phyloP scores from a whole-genome alignment of 2,888 invertebrate genomes.

The Cheiracanthium punctorium region DNA sequence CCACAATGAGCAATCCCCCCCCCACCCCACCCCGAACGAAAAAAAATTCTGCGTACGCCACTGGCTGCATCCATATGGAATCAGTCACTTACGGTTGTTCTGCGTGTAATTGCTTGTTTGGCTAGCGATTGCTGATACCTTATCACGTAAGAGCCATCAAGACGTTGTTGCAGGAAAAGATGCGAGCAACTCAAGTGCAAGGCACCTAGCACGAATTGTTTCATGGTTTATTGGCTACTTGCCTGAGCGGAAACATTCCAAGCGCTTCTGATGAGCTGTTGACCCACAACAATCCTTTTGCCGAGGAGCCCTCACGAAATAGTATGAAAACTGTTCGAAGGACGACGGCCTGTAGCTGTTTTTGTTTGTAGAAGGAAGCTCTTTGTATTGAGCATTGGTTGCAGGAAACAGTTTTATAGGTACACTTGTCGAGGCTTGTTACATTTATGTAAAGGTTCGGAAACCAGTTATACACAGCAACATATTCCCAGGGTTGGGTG shows the following conservation, averaged over 20 bases:
- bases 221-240: conserved; percentile 39
- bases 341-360: conserved; percentile 20
- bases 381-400: conserved; percentile 16
- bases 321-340: conserved; percentile 32
- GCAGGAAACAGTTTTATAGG: conserved; percentile 17
- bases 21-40: too few species aligned
- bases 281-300: conserved; percentile 50
- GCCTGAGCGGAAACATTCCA: conserved; percentile 59
- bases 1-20: too few species aligned
- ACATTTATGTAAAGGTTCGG: not conserved
- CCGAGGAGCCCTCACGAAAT: conserved; percentile 15
- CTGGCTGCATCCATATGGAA: not conserved
- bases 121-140: not conserved
- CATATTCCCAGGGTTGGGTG: not conserved
- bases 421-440: not conserved
- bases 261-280: conserved; percentile 49
- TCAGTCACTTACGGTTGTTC: not conserved
- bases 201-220: conserved; percentile 17
- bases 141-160: not conserved
- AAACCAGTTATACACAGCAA: not conserved
- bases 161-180: not conserved
- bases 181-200: not conserved
- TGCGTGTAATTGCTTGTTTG: not conserved
- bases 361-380: conserved; percentile 31
- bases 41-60: too few species aligned